Base-by-base conservation (phyloP, 2,113 vertebrate species). In the Cnemophilus loriae region DNA sequence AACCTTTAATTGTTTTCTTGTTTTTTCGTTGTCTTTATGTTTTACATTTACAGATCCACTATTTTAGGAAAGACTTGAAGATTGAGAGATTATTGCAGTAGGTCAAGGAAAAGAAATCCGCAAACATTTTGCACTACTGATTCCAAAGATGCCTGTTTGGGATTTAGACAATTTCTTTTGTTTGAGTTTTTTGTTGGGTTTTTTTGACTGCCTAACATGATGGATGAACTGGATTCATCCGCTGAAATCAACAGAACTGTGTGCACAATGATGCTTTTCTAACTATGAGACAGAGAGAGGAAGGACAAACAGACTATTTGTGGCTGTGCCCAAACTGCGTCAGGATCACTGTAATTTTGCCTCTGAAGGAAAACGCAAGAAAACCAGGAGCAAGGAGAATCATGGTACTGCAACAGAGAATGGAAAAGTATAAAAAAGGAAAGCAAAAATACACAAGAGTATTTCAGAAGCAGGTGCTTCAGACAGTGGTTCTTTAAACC, bases 41-140 rank as follows among this genome's bases (percentile, higher is more conserved):
- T 97, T 97, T 70, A 80, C 56, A 78, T 97, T 93, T 92, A 41
- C 98, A 99, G 99, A 96, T 98, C 99, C 65, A 99, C 98, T 94
- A 98, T 99, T 97, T 97, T 99, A 97, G 98, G 98, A 84, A 99
- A 99, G 97, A 99, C 98, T 97, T 99, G 98, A 99, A 97, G 94
- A 91, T 55, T n/a, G 8, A 89, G 70, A 84, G 89, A 50, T 87
- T 60, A 91, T 52, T 94, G 91, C 95, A 97, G 91, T 96, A 96
- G 87, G 93, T 97, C 96, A 97, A 96, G 95, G 97, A 97, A 96
- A 96, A 97, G 84, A 96, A 96, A 95, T 91, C 96, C 61, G 83
- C 96, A 94, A 95, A 97, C 96, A 97, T 97, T 97, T 98, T 98
- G 98, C 98, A 98, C 98, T 98, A 98, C 98, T 97, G 96, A 98